phyloP scores from a whole-genome alignment of 2,888 invertebrate species.

The Hecatera dysodea region DNA sequence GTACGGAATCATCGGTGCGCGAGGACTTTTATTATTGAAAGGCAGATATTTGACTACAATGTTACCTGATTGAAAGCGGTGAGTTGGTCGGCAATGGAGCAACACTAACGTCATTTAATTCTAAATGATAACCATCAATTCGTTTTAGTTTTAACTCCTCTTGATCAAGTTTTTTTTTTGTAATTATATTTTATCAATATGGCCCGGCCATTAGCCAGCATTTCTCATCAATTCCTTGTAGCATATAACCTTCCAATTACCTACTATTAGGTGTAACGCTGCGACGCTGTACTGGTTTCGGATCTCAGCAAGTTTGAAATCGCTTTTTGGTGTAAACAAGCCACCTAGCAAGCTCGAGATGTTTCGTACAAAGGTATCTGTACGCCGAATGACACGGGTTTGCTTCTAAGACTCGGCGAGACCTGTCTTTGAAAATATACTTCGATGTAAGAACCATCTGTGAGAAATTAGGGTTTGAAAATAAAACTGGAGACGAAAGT shows the following conservation, averaged over 20 bases:
- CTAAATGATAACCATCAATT: too few relatives aligned
- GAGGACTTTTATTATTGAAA: too few relatives aligned
- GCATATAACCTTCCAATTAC: not conserved
- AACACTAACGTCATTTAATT: too few relatives aligned
- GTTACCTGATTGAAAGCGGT: too few relatives aligned
- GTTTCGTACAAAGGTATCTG: conserved; percentile 1
- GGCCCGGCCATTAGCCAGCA: too few relatives aligned
- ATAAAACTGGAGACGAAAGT: not conserved
- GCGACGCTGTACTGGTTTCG: not conserved
- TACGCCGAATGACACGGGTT: conserved; percentile 18
- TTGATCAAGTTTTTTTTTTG: too few relatives aligned
- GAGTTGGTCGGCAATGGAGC: too few relatives aligned
- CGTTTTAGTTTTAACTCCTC: too few relatives aligned
- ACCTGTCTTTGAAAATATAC: not conserved
- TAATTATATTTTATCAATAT: too few relatives aligned
- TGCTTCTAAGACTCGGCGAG: conserved; percentile 38
- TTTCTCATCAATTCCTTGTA: too few relatives aligned
- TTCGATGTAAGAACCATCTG: not conserved
- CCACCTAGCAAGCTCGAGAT: conserved; percentile 16
- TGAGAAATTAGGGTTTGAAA: not conserved
- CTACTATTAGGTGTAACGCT: not conserved
- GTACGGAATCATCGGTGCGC: too few relatives aligned
- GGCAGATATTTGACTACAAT: too few relatives aligned
- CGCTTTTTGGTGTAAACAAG: conserved; percentile 46
- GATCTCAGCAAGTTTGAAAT: conserved; percentile 37